These are phyloP conservation scores for Diplolepis rosae DNA, from an alignment of 2,888 invertebrate species.

Conservation along the genomic window DNA sequence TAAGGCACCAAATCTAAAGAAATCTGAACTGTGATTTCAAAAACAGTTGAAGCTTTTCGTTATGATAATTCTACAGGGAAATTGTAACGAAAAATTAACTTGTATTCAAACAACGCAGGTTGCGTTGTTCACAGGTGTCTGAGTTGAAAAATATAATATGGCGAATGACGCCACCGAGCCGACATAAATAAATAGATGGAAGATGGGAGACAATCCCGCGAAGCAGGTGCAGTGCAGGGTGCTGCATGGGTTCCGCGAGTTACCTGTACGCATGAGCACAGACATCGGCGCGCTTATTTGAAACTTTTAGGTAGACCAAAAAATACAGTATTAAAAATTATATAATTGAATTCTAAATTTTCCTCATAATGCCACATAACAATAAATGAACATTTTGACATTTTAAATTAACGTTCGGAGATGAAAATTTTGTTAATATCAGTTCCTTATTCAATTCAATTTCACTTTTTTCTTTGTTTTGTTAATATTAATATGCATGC, in stretches of 20 bases:
- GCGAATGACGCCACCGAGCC: slow-evolving; percentile 1
- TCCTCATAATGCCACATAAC: too few relatives aligned
- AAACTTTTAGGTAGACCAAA: too few relatives aligned
- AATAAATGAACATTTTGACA: too few relatives aligned
- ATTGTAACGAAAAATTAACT: slow-evolving; percentile 26
- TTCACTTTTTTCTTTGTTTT: not conserved
- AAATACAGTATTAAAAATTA: too few relatives aligned
- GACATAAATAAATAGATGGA: not conserved
- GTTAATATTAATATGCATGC: not conserved
- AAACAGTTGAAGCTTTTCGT: not conserved
- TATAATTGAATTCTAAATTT: too few relatives aligned
- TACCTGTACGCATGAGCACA: too few relatives aligned
- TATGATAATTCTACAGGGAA: not conserved
- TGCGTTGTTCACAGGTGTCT: slow-evolving; percentile 43
- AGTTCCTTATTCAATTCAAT: too few relatives aligned
- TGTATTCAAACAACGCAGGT: slow-evolving; percentile 44
- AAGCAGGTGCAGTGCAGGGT: not conserved
- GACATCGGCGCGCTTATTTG: too few relatives aligned
- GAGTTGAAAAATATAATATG: slow-evolving; percentile 8
- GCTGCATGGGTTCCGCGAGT: not conserved
- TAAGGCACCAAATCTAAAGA: not conserved
- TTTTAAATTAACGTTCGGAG: too few relatives aligned
- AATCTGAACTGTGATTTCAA: not conserved
- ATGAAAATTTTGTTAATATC: too few relatives aligned
- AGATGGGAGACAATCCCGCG: not conserved